Evolutionary conservation across 2,113 vertebrate genomes (phyloP).

Genomic region (Eulacestoma nigropectus): DNA sequence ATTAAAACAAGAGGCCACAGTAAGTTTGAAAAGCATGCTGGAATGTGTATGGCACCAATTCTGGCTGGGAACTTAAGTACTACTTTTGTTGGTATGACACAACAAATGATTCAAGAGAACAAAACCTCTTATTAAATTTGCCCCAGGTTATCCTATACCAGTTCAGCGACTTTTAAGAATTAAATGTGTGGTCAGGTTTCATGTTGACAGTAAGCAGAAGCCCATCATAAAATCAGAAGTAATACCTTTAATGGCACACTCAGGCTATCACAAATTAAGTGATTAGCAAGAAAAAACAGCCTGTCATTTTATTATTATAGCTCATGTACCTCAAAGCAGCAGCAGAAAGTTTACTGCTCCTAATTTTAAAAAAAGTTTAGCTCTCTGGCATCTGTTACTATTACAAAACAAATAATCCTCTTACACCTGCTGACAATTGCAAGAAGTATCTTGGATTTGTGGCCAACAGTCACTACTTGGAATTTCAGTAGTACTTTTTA

Average conservation of each 20-base stretch:
- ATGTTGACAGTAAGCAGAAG: neutral
- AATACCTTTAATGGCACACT: neutral
- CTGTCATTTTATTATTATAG: neutral
- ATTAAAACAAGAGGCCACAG: neutral
- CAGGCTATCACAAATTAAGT: neutral
- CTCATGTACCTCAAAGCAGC: neutral
- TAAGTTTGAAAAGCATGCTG: neutral
- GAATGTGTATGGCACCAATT: neutral
- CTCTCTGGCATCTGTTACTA: neutral
- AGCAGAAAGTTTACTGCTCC: neutral
- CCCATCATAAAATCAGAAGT: neutral
- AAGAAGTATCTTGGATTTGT: neutral
- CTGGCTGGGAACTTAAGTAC: neutral
- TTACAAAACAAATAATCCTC: constrained; percentile 36
- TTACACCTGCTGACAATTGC: neutral
- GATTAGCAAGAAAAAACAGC: neutral
- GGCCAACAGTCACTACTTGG: neutral
- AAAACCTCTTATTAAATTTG: neutral
- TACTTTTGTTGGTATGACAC: neutral
- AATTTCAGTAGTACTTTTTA: neutral
- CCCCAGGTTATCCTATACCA: neutral
- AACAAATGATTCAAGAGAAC: neutral
- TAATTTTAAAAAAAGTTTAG: neutral
- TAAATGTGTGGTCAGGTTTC: neutral
- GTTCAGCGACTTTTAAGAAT: neutral